Base-by-base conservation (phyloP, 2,113 vertebrate genomes). In the Pseudorhombus dupliciocellatus region DNA sequence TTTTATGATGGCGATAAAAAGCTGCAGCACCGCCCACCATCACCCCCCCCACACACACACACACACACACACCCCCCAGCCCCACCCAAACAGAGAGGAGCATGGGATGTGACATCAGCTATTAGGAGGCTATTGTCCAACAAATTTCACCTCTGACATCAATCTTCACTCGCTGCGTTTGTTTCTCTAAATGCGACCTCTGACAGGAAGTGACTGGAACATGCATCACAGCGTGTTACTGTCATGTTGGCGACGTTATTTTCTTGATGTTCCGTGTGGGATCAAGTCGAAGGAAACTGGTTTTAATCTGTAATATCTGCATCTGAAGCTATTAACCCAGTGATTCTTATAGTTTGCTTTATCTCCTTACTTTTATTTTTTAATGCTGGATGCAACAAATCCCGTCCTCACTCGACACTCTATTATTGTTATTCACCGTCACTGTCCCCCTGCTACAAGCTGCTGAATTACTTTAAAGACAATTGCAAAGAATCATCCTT, bases 1-100 rank as follows among this genome's bases (percentile, higher is more conserved):
- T 77, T 90, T 92, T 84, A 90, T 72, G 70, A 74, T 22, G 5
- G 83, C 70, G 15, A 87, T 91, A 90, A 93, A 91, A 34, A 76
- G 40, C 40, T 3, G 59, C 22, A 2, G 75, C 64, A 5, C 40
- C 53, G 20, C 56, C 65, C 18, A 5, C 48, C 15, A 7, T 24
- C 48, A 65, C 15, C 4, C 40, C 20, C 46, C 46, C 20, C 4
- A 18, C 20, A 4, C 37, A 21, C 8, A 28, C 51, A 20, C 50
- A 62, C 2, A 5, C 20, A 4, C 48, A 10, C n/a, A 3, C 4
- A n/a, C 50, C 31, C 30, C 8, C 61, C 51, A 62, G 9, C 50
- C n/a, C 18, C 50, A 4, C n/a, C 50, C 31, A 40, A 62, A 67
- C 73, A 15, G 63, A 56, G 72, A 81, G 76, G 55, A 75, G 51